phyloP scores from a whole-genome alignment of 2,113 vertebrate genomes.

The Electrona antarctica region DNA sequence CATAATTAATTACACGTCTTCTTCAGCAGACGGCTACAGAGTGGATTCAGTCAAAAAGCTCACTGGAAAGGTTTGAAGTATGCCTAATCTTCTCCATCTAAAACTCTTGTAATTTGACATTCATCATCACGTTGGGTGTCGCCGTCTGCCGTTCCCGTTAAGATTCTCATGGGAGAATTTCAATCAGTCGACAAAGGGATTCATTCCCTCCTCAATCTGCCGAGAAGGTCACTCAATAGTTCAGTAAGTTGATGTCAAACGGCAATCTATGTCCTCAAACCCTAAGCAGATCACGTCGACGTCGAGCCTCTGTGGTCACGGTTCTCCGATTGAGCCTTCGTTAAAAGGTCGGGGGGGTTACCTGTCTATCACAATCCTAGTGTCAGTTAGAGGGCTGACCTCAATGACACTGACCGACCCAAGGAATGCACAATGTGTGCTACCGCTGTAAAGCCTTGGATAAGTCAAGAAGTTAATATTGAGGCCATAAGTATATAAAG shows the following conservation, averaged over 20 bases:
- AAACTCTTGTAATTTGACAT: conserved; percentile 52
- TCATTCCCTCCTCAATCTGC: conserved; percentile 8
- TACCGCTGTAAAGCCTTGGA: conserved; percentile 10
- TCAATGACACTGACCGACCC: conserved; percentile 40
- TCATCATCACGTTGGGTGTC: conserved; percentile 32
- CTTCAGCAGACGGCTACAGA: conserved; percentile 25
- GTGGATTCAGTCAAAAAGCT: conserved; percentile 28
- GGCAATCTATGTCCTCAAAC: conserved; percentile 34
- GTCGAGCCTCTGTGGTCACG: conserved; percentile 31
- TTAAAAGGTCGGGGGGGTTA: conserved; percentile 56
- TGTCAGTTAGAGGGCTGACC: conserved; percentile 59
- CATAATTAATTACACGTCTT: conserved; percentile 39
- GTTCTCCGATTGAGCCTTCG: conserved; percentile 51
- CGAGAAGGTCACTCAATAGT: conserved; percentile 50
- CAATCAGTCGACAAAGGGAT: conserved; percentile 45
- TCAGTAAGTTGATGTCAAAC: conserved; percentile 25
- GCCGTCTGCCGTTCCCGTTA: conserved; percentile 24
- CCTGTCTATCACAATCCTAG: conserved; percentile 30
- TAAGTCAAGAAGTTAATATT: conserved; percentile 9
- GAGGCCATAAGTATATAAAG: conserved; percentile 1
- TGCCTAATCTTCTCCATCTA: conserved; percentile 40
- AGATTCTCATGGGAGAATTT: conserved; percentile 44
- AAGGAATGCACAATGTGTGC: conserved; percentile 42
- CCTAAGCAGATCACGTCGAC: conserved; percentile 37
- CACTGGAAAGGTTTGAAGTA: conserved; percentile 8